Percentiles rank a stretch among this genome's conserved stretches.
Evolutionary conservation across 2,888 invertebrate genomes (phyloP).

Genomic region (Nomada flava): DNA sequence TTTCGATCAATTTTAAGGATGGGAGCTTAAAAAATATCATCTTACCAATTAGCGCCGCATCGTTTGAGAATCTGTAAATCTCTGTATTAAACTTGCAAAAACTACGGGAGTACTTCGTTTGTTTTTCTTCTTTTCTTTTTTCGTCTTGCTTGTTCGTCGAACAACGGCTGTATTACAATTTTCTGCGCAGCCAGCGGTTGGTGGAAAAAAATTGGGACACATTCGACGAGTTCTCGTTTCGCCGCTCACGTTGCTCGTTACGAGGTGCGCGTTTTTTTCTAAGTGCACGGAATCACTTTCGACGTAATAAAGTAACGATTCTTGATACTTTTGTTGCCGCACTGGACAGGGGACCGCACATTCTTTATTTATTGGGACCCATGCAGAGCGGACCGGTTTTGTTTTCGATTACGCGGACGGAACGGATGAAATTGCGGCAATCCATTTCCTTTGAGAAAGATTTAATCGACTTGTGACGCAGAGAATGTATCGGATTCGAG

Average conservation of each 20-base stretch:
- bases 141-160: too few species aligned
- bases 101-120: background rate
- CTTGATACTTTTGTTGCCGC: conserved; percentile 37
- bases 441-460: conserved; percentile 8
- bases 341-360: conserved; percentile 2
- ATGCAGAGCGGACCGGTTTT: conserved; percentile 27
- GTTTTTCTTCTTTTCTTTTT: too few species aligned
- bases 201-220: conserved; percentile 3
- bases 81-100: background rate
- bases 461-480: conserved; percentile 6
- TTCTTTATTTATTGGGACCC: conserved; percentile 27
- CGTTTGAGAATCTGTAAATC: background rate
- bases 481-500: background rate
- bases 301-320: conserved; percentile 41
- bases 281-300: conserved; percentile 23
- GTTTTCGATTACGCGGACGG: conserved; percentile 30
- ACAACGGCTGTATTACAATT: background rate
- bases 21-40: too few species aligned
- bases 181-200: background rate
- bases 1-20: too few species aligned
- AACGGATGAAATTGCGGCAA: conserved; percentile 14
- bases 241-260: conserved; percentile 10
- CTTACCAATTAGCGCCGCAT: background rate
- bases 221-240: background rate
- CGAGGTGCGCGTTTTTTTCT: conserved; percentile 14